Base-by-base conservation (phyloP, 2,888 invertebrate species). In the Charanyca ferruginea region DNA sequence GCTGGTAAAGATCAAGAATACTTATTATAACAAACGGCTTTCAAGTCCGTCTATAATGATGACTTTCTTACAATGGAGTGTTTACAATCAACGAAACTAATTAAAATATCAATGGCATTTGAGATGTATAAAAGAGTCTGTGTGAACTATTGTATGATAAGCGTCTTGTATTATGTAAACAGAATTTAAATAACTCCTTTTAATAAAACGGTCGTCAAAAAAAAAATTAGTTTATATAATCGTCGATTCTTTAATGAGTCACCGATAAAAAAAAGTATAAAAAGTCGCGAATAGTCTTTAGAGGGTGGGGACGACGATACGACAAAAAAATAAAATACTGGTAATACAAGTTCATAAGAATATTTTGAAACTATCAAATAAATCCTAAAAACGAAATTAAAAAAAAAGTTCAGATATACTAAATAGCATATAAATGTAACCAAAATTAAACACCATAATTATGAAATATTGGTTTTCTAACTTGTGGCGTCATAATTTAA, bases 91-190 rank as follows among this genome's bases (percentile, higher is more conserved):
- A 60, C 57, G 51, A 57, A 11, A 57, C 57, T 81, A 66, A 79
- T 82, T 80, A 75, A 70, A 73, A 73, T 72, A 66, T 64, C 59
- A 77, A 81, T 72, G 35, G 59, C 53, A 13, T 54, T 75, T 18
- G 38, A 61, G 55, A 58, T 58, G 48, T 53, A 42, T 49, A 41
- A 13, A 52, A 13, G 28, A 52, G 32, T 45, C 23, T 44, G 28
- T 65, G 42, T 47, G 45, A 18, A 47, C 42, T 45, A 57, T 75
- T 66, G 65, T 79, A 45, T 28, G 48, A 53, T 48, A 53, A 66
- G 70, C 57, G 66, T 60, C 45, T 73, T 57, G 23, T 49, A 52
- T 60, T 62, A 45, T 28, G 55, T 42, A 49, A 45, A 60, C 52
- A 23, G 58, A 52, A 47, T 62, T 66, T 38, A 62, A 79, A 57